Base-by-base conservation (phyloP, 2,113 vertebrate species). In the Carlito syrichta region DNA sequence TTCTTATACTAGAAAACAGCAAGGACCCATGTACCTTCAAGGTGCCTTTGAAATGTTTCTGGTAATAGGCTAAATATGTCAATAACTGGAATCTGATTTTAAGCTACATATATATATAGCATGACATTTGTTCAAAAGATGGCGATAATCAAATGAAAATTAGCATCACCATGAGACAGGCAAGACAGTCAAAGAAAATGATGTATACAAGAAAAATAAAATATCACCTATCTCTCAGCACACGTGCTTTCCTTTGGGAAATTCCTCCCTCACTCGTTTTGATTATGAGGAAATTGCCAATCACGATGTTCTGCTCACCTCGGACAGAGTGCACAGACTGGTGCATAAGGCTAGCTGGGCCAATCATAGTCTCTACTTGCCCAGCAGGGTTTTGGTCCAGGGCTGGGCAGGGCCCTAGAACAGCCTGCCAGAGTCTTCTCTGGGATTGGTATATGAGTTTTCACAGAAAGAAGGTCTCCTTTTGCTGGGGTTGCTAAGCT, bases 61-160 rank as follows among this genome's bases (percentile, higher is more conserved):
- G 17, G 38, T n/a, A 78, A 96, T 50, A 85, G 60, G 6, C 25
- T 92, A 82, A 86, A 62, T 88, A 62, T 68, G 45, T 10, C 30
- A 71, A 66, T 89, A 22, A 71, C 85, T 90, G 91, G 54, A 92
- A 95, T 91, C 56, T 77, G 54, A 94, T 89, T 86, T 79, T 96
- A 91, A 94, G 73, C 38, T 43, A 56, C 48, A 52, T 52, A 52
- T 52, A 52, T 52, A 12, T 52, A 52, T 12, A 8, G 7, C 50
- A 16, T n/a, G n/a, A n/a, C n/a, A n/a, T n/a, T n/a, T n/a, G n/a
- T n/a, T n/a, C n/a, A n/a, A n/a, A n/a, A n/a, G n/a, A n/a, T n/a
- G n/a, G n/a, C n/a, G n/a, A n/a, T n/a, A n/a, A n/a, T n/a, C n/a
- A n/a, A n/a, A n/a, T n/a, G n/a, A n/a, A n/a, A n/a, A n/a, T n/a